Conservation (phyloP, 2,888 invertebrate genomes). For the Pocota personata region DNA sequence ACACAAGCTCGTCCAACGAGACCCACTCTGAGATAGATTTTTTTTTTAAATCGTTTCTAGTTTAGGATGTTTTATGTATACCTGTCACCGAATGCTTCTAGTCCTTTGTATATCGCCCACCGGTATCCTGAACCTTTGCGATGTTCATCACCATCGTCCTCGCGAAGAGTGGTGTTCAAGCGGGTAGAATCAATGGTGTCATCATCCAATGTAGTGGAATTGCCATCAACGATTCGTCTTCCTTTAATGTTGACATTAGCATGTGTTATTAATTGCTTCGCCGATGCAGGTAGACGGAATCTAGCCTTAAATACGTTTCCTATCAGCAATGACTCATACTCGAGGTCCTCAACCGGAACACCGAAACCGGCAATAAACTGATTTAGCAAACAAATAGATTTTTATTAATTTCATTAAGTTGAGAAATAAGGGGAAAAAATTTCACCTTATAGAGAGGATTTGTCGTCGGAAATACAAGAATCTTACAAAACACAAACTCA, state of each 20-base stretch:
- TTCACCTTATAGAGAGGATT: constrained; percentile 22
- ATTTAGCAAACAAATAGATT: neutral
- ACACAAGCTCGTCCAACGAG: constrained; percentile 87
- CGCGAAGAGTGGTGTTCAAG: neutral
- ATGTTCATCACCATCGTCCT: neutral
- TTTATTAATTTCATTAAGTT: neutral
- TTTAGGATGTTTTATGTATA: no score
- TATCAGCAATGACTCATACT: constrained; percentile 28
- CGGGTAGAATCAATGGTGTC: neutral
- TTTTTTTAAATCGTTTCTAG: neutral
- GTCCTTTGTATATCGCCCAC: constrained; percentile 54
- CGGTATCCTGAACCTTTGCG: constrained; percentile 34
- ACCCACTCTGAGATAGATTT: constrained; percentile 83
- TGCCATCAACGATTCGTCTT: neutral
- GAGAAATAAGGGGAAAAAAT: neutral
- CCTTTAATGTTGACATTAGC: neutral
- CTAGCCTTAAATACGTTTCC: constrained; percentile 49
- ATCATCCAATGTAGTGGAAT: neutral
- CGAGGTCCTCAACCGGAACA: constrained; percentile 53
- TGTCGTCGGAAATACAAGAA: constrained; percentile 36
- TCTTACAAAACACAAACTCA: neutral
- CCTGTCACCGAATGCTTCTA: constrained; percentile 46
- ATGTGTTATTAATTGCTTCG: constrained; percentile 46
- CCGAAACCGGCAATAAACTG: constrained; percentile 64
- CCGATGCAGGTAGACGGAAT: constrained; percentile 46